These are phyloP conservation scores for Drosophila lowei DNA, from an alignment of 1,140 invertebrate genomes.

Conservation along the genomic window DNA sequence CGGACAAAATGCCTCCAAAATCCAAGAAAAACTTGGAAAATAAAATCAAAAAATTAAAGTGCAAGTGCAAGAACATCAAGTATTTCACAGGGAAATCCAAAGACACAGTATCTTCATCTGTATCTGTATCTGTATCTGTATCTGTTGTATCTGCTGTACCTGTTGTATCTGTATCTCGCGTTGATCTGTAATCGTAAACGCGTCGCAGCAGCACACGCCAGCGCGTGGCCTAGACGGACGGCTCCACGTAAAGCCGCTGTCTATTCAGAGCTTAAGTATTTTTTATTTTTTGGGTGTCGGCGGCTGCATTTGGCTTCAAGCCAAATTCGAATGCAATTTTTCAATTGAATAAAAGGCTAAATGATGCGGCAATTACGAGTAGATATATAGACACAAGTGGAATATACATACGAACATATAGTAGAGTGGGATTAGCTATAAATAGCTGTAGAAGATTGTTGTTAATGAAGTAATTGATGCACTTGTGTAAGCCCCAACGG, in stretches of 20 bases:
- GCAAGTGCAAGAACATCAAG: background rate
- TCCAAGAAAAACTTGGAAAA: constrained; percentile 2
- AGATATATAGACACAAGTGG: constrained; percentile 14
- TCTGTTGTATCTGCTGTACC: constrained; percentile 35
- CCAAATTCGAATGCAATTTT: constrained; percentile 71
- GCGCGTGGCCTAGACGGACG: constrained; percentile 49
- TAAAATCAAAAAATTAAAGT: constrained; percentile 1
- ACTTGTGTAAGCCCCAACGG: constrained; percentile 22
- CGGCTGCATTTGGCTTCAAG: constrained; percentile 17
- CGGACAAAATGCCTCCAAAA: constrained; percentile 36
- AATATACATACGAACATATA: too few relatives aligned
- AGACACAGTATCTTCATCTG: constrained; percentile 6
- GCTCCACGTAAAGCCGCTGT: constrained; percentile 27
- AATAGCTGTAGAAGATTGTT: constrained; percentile 23
- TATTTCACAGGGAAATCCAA: too few relatives aligned
- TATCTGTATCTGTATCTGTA: constrained; percentile 21
- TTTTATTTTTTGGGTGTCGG: constrained; percentile 22
- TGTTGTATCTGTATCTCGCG: constrained; percentile 50
- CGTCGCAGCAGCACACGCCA: constrained; percentile 39
- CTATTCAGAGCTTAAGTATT: constrained; percentile 42
- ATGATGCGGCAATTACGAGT: constrained; percentile 50
- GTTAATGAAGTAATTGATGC: constrained; percentile 39
- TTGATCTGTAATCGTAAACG: constrained; percentile 42
- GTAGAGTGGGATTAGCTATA: constrained; percentile 13
- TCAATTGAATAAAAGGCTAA: constrained; percentile 60